These are phyloP conservation scores for Apis dorsata DNA, from an alignment of 1,140 invertebrate species.

Conservation along the genomic window DNA sequence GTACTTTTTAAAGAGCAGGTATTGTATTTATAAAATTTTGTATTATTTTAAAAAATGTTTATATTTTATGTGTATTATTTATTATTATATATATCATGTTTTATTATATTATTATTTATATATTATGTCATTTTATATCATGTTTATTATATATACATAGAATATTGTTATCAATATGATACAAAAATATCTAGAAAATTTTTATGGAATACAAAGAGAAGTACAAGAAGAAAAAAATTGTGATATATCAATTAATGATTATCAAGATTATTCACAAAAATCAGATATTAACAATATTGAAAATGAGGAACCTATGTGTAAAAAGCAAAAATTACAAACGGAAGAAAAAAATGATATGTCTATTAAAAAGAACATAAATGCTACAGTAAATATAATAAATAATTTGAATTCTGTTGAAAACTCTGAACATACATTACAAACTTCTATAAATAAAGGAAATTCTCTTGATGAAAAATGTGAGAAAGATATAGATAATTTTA, in stretches of 20 bases:
- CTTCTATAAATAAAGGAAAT: not conserved
- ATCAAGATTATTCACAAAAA: conserved; percentile 46
- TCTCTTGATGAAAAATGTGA: not conserved
- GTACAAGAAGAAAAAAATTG: conserved; percentile 32
- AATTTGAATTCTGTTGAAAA: conserved; percentile 1
- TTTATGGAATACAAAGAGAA: conserved; percentile 66
- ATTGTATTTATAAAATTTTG: not conserved
- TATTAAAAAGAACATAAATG: not conserved
- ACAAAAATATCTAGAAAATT: conserved; percentile 64
- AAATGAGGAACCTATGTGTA: conserved; percentile 53
- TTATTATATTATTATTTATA: not conserved
- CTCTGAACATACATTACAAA: not conserved
- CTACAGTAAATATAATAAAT: not conserved
- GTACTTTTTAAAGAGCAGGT: conserved; percentile 81
- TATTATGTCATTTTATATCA: not conserved
- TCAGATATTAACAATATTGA: conserved; percentile 5
- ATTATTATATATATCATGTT: not conserved
- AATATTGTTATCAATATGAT: conserved; percentile 60
- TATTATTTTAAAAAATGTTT: conserved; percentile 1
- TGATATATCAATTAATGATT: conserved; percentile 40
- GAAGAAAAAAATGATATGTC: conserved; percentile 41
- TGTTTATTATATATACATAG: conserved; percentile 55
- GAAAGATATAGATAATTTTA: not conserved
- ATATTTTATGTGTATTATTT: not conserved
- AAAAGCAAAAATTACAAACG: conserved; percentile 63